Base-by-base conservation (phyloP, 1,140 invertebrate genomes). In the Steinernema khuongi region DNA sequence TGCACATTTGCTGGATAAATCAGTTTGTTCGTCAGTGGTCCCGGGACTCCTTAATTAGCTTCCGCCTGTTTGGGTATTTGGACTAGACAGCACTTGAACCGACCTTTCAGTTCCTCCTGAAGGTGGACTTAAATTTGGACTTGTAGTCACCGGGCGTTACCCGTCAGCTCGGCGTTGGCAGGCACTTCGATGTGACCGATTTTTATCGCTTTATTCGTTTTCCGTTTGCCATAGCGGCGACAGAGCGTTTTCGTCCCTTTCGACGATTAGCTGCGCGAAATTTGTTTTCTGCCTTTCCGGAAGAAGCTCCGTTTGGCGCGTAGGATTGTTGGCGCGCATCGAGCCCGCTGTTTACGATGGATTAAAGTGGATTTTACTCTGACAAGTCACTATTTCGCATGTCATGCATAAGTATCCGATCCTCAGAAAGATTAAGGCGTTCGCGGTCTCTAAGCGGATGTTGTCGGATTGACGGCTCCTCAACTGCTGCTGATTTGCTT, bases 211-310 rank as follows among this genome's bases (percentile, higher is more conserved):
- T 60, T 60, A 60, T 14, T 22, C 11, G 50, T 22, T 60, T 60
- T 26, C 50, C 19, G 36, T 41, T 41, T 41, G 7, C 36, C 36
- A n/a, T 41, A 11, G 4, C 26, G 50, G 19, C 22, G 14, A 22
- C 50, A 7, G 4, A 14, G 14, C 50, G 50, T 60, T 60, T 60
- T 7, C 50, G 50, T 60, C 50, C 19, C 50, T 60, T 7, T 60
- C 14, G 50, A 60, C 50, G 50, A 60, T 60, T 60, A 60, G 50
- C 26, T 60, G 50, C 50, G 50, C 50, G 50, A 60, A 60, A 60
- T 60, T 60, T 60, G 50, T 60, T 60, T 60, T 60, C 50, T 60
- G 14, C 50, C 50, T 4, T 7, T 26, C 19, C 19, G 22, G 50
- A 60, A 60, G 50, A 60, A n/a, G 50, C 50, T 60, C 26, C 50